A percentile compares a stretch with the other conserved stretches of the same genome.
Conservation (phyloP, 2,888 invertebrate species). For the Hipparchia semele region DNA sequence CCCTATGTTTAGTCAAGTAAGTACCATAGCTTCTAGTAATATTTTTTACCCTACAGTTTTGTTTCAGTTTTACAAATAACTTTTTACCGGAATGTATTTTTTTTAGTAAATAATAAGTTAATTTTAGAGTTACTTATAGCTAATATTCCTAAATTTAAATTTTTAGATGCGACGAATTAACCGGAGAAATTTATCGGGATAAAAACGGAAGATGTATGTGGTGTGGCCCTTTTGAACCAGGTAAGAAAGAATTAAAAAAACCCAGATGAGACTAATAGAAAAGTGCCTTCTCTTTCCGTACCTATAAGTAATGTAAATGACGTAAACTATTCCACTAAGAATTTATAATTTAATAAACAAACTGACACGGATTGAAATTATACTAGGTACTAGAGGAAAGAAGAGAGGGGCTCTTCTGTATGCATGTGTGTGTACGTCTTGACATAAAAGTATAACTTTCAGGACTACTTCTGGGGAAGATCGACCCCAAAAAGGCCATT, state of each 20-base stretch:
- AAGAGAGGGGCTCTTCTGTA: not conserved
- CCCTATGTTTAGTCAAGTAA: constrained; percentile 74
- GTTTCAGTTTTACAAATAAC: not conserved
- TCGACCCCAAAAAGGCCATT: constrained; percentile 75
- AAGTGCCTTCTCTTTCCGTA: not conserved
- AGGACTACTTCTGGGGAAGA: constrained; percentile 89
- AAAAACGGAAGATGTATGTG: constrained; percentile 88
- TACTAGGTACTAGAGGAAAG: not conserved
- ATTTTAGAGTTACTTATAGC: no score
- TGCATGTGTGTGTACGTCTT: not conserved
- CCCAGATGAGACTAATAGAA: not conserved
- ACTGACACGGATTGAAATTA: no score
- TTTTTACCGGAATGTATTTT: no score
- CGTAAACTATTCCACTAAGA: no score
- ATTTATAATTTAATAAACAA: no score
- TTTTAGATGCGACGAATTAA: constrained; percentile 86
- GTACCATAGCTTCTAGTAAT: constrained; percentile 37
- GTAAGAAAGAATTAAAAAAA: constrained; percentile 58
- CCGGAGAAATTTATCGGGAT: constrained; percentile 90
- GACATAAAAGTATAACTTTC: constrained; percentile 40
- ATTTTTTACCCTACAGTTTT: not conserved
- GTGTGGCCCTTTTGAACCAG: constrained; percentile 93
- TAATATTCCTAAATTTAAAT: not conserved
- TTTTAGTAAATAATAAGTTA: no score
- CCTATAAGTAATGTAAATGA: not conserved